phyloP scores from a whole-genome alignment of 2,113 vertebrate species.

The Urocolius indicus region DNA sequence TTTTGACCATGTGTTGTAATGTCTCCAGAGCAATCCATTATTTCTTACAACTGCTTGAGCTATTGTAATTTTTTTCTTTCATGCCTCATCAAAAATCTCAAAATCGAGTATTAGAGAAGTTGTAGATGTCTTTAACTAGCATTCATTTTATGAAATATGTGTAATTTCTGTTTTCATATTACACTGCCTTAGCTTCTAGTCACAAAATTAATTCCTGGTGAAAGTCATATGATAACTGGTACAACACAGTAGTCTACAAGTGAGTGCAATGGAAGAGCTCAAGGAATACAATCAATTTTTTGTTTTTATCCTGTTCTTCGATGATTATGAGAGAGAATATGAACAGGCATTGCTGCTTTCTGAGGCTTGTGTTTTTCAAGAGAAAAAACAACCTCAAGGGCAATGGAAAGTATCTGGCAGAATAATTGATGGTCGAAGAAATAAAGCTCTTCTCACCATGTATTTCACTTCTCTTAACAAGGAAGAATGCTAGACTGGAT shows the following conservation, averaged over 20 bases:
- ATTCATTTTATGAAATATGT: neutral
- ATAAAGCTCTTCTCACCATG: neutral
- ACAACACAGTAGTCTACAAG: neutral
- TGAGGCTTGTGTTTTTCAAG: neutral
- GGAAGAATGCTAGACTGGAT: neutral
- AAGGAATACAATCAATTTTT: neutral
- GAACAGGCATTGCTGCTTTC: neutral
- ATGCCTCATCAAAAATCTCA: neutral
- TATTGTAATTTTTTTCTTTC: neutral
- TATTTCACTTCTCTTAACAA: neutral
- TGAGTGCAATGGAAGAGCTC: neutral
- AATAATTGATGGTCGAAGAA: neutral
- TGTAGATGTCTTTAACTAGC: neutral
- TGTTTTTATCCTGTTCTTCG: neutral
- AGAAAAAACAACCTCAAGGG: too few species aligned
- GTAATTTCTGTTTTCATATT: neutral
- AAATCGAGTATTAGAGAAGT: neutral
- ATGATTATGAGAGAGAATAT: neutral
- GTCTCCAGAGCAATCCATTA: neutral
- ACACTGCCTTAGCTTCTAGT: neutral
- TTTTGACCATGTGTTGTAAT: fast-evolving
- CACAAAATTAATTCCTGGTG: neutral
- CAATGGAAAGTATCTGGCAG: neutral
- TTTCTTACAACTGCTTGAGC: neutral
- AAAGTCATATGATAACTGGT: fast-evolving